Percentiles rank a stretch among this genome's conserved stretches.
phyloP scores from a whole-genome alignment of 35 echinoderm and acorn worm species.

The Amphiura filiformis region DNA sequence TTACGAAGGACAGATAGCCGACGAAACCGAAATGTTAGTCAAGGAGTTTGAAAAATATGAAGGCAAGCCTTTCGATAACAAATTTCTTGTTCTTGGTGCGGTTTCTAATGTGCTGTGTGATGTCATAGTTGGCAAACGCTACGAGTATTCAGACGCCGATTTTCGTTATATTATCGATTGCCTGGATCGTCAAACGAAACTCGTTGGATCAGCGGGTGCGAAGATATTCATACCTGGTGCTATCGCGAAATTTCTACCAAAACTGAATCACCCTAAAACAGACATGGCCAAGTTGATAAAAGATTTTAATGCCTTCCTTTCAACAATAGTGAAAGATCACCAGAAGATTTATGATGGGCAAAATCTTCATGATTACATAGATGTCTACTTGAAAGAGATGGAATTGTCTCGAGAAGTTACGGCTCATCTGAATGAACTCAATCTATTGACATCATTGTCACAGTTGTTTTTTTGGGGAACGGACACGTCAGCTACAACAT shows the following conservation, averaged over 20 bases:
- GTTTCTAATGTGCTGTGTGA: slow-evolving; percentile 41
- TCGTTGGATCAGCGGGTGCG: slow-evolving; percentile 16
- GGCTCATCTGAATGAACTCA: slow-evolving; percentile 39
- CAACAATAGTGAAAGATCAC: slow-evolving; percentile 22
- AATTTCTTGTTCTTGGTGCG: not conserved
- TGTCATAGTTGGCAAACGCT: slow-evolving; percentile 52
- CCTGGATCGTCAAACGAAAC: slow-evolving; percentile 4
- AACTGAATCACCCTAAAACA: not conserved
- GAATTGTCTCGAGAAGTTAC: slow-evolving; percentile 1
- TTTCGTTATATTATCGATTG: slow-evolving; percentile 31
- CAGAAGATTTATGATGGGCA: not conserved
- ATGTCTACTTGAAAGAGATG: slow-evolving; percentile 60
- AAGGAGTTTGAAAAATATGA: not conserved
- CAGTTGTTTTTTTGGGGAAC: slow-evolving; percentile 70
- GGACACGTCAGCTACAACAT: slow-evolving; percentile 69
- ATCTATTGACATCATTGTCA: slow-evolving; percentile 31
- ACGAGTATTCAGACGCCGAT: slow-evolving; percentile 40
- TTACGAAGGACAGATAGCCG: slow-evolving; percentile 30
- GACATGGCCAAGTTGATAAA: not conserved
- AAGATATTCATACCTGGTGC: slow-evolving; percentile 28
- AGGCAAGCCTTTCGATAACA: slow-evolving; percentile 28
- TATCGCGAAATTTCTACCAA: slow-evolving; percentile 8
- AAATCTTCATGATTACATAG: slow-evolving; percentile 43
- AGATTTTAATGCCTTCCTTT: slow-evolving; percentile 13
- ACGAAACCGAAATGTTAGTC: not conserved